Evolutionary conservation across 2,888 invertebrate genomes (phyloP), one percentile per base, ranked within the genome.

Genomic region (Pandemis heparana): DNA sequence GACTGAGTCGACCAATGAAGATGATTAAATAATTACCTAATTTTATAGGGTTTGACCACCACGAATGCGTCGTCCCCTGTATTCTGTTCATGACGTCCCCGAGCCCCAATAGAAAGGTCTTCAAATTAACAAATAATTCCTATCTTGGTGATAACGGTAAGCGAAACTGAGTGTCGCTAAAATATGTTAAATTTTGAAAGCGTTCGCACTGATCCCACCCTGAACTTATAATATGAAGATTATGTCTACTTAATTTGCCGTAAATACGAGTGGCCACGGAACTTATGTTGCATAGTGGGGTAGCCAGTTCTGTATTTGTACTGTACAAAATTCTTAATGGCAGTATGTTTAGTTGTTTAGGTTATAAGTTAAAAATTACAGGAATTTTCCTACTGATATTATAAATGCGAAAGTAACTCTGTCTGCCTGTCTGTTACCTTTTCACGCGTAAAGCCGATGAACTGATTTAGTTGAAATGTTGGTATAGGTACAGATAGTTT

Each of bases 141-240:
- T 56, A 56, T 38, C 38, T 56, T 32, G 46, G 23, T 32, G n/a
- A 16, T 53, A 53, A 18, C 9, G 18, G 23, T 71, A 14, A 39
- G 48, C 61, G 12, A 51, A 59, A 48, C 12, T 16, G 12, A 56
- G 53, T 64, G 53, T 18, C 23, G 23, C n/a, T 32, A 23, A 8
- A 38, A 51, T 48, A 48, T 62, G 4, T 12, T n/a, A n/a, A 51
- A 51, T 39, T 60, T 60, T 41, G 18, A 43, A 73, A 79, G 56
- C 79, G 67, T 82, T 82, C 81, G 81, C 79, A 84, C 75, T 81
- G 85, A 83, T 81, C 80, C 77, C 71, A 80, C 79, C 81, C 79
- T 64, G 59, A 60, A 71, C 53, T 56, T 70, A 70, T 70, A 60
- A 5, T 46, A 18, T 41, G 60, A 75, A 51, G 62, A 68, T 41